Evolutionary conservation across 2,888 invertebrate species (phyloP).

Genomic region (Meliscaeva auricollis): DNA sequence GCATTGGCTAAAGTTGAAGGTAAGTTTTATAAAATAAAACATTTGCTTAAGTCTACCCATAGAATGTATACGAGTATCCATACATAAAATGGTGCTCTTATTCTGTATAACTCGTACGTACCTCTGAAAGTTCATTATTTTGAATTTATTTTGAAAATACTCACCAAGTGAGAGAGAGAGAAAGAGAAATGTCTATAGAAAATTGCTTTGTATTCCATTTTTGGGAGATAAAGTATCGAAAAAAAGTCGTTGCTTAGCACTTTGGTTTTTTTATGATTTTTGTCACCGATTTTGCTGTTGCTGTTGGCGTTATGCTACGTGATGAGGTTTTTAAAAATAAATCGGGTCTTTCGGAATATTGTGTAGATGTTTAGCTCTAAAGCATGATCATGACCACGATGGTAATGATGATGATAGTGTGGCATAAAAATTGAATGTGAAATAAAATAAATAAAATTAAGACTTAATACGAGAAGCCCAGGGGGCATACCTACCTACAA

Average conservation of each 20-base stretch:
- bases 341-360: conserved; percentile 6
- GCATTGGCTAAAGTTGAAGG: conserved; percentile 98
- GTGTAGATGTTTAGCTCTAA: background rate
- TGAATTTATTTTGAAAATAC: background rate
- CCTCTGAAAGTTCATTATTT: conserved; percentile 20
- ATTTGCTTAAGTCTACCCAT: too few relatives aligned
- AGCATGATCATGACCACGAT: conserved; percentile 10
- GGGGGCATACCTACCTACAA: too few relatives aligned
- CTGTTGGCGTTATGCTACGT: conserved; percentile 24
- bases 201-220: conserved; percentile 30
- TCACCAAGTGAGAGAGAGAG: background rate
- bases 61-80: too few relatives aligned
- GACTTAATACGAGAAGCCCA: conserved; percentile 40
- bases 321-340: conserved; percentile 47
- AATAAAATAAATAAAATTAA: conserved; percentile 60
- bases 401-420: conserved; percentile 50
- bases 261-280: conserved; percentile 36
- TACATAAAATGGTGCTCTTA: background rate
- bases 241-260: conserved; percentile 27
- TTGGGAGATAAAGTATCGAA: conserved; percentile 26
- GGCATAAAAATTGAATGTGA: conserved; percentile 64
- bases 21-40: conserved; percentile 84
- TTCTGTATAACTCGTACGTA: background rate
- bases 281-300: conserved; percentile 47
- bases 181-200: background rate